Base-by-base conservation (phyloP, 2,113 vertebrate species). In the Pelecanus crispus region DNA sequence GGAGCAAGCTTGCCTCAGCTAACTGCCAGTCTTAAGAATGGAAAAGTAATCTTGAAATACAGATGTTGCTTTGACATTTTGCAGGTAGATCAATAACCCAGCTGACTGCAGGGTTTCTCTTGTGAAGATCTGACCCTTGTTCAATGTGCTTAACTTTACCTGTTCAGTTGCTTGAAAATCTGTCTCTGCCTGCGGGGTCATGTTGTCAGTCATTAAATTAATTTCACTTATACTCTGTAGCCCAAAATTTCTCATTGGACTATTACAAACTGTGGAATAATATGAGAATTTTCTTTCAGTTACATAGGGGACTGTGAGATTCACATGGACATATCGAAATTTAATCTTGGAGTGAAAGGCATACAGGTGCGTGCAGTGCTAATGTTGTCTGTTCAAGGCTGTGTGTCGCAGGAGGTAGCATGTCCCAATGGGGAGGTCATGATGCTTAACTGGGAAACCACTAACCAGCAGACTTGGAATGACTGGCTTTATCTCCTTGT, bases 251-350 rank as follows among this genome's bases (percentile, higher is more conserved):
- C 55, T 81, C 52, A 10, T 21, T 55, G 29, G 26, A n/a, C 61
- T 77, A 10, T 40, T 84, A 75, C 70, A 88, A 92, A 86, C 74
- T 44, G 28, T 93, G 91, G 53, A 91, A 52, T 97, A 95, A 97
- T 2, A 2, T 81, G 61, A 86, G 47, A 86, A 83, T 65, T 92
- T 80, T 45, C 90, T 95, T 93, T 81, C 97, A 99, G 99, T 91
- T 99, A 99, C 17, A 89, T 97, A 0, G 98, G 99, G 9, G 99
- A 99, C 87, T 99, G 99, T 80, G 98, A 99, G 97, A 99, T 99
- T 71, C 98, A 99, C 17, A 98, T 98, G 87, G 98, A 98, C 31
- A 97, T 99, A 96, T 98, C 99, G 53, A 96, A 99, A 56, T 97
- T 99, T 9, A 98, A 98, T 26, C 99, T 98, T 29, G 99, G 99